phyloP scores from a whole-genome alignment of 2,888 invertebrate genomes.

The Gryllus longicercus region DNA sequence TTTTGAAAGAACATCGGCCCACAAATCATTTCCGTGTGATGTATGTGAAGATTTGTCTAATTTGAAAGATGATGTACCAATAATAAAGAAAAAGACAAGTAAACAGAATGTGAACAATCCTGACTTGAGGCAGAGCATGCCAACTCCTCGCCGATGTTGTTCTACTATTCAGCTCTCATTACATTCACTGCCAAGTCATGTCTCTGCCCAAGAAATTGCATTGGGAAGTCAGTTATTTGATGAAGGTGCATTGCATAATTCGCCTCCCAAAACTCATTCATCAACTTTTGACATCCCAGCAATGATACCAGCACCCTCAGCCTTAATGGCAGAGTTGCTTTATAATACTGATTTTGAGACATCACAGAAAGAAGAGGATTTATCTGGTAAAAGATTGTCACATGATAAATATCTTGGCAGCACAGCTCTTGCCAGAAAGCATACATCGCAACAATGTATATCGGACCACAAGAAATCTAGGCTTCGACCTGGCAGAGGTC shows the following conservation, averaged over 20 bases:
- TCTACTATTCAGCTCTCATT: neutral
- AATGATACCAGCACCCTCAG: constrained; percentile 52
- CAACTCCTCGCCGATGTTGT: constrained; percentile 18
- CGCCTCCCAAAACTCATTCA: constrained; percentile 51
- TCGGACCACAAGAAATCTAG: neutral
- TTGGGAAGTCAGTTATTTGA: neutral
- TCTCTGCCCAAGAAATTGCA: neutral
- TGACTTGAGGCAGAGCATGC: constrained; percentile 27
- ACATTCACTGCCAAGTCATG: neutral
- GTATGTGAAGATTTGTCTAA: constrained; percentile 35
- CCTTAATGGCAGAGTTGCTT: constrained; percentile 53
- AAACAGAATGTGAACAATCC: neutral
- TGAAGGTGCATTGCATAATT: neutral
- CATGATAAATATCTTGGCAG: neutral
- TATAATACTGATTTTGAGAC: constrained; percentile 50
- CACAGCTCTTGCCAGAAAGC: neutral
- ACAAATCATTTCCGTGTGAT: constrained; percentile 32
- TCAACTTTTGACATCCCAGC: constrained; percentile 57
- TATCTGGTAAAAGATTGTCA: neutral
- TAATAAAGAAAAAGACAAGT: neutral
- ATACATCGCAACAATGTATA: neutral
- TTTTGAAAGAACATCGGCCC: constrained; percentile 36
- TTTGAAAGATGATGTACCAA: constrained; percentile 23
- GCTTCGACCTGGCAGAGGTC: neutral
- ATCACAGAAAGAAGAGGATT: constrained; percentile 40